Evolutionary conservation across 2,888 invertebrate genomes (phyloP).

Genomic region (Elegia similella): DNA sequence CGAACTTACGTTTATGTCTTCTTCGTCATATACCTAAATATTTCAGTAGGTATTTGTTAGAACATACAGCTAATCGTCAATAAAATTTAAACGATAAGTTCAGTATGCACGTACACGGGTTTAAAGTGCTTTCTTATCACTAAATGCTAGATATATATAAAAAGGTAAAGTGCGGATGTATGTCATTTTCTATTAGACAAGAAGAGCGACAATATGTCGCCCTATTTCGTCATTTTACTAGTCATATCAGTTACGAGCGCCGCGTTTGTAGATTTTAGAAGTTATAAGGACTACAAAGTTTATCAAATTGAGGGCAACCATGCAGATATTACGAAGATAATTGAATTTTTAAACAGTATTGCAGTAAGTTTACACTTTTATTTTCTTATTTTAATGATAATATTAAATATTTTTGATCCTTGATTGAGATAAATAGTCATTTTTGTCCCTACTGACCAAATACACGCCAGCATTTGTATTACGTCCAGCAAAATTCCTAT

Average conservation of each 20-base stretch:
- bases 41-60: too few relatives aligned
- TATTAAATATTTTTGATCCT: too few relatives aligned
- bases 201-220: neutral
- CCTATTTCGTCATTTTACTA: neutral
- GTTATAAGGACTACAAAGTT: slow-evolving; percentile 35
- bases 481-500: too few relatives aligned
- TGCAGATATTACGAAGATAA: slow-evolving; percentile 24
- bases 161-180: slow-evolving; percentile 4
- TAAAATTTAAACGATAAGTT: too few relatives aligned
- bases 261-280: slow-evolving; percentile 24
- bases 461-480: too few relatives aligned
- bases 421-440: too few relatives aligned
- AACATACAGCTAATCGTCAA: too few relatives aligned
- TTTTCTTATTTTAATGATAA: slow-evolving; percentile 20
- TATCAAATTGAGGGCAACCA: slow-evolving; percentile 33
- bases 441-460: too few relatives aligned
- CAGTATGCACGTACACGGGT: too few relatives aligned
- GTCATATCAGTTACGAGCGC: neutral
- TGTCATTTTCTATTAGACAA: neutral
- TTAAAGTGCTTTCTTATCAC: slow-evolving; percentile 5
- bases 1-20: too few relatives aligned
- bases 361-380: slow-evolving; percentile 40
- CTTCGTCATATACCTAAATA: too few relatives aligned
- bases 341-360: slow-evolving; percentile 27
- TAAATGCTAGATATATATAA: slow-evolving; percentile 8